Evolutionary conservation across 1,140 invertebrate genomes (phyloP), one percentile per base, ranked within the genome.

Genomic region (Parasteatoda tepidariorum): DNA sequence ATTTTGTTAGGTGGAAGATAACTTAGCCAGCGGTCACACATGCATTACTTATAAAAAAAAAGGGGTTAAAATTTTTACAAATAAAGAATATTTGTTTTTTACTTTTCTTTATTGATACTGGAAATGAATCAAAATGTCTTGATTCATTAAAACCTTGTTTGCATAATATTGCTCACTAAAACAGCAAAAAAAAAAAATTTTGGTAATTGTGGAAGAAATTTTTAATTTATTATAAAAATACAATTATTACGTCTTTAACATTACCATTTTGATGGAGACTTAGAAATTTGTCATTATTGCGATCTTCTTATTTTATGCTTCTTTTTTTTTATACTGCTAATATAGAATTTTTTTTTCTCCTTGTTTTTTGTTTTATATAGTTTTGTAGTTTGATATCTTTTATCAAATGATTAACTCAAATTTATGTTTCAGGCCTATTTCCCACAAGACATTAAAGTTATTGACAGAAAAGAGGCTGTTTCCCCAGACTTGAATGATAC

Each of bases 381-480:
- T n/a, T 26, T 30, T 30, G 31, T 54, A 55, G 34, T 15, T 13
- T 4, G n/a, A 13, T 26, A 26, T 54, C 2, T 18, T 11, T 71
- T 71, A 18, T 6, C 22, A 71, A 48, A 48, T 71, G 5, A n/a
- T 3, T 48, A 24, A 1, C 34, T 5, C 28, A 71, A 26, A 26
- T 75, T 30, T 54, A 13, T 13, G 15, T 79, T 79, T 66, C 30
- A 79, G 75, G 6, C 22, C 61, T 67, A n/a, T 79, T 18, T 66
- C 75, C 22, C 75, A 79, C 28, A 67, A 79, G 55, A 79, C 75
- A 30, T 54, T 79, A 62, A 79, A 79, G 34, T 33, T 57, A 22
- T n/a, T 79, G 1, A 79, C 62, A 38, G 75, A 66, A 67, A 79
- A 67, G 34, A 79, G 67, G 11, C 22, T 66, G 22, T 66, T 79